These are phyloP conservation scores for Scleropages formosus DNA, from an alignment of 2,797 vertebrate genomes.

Conservation along the genomic window DNA sequence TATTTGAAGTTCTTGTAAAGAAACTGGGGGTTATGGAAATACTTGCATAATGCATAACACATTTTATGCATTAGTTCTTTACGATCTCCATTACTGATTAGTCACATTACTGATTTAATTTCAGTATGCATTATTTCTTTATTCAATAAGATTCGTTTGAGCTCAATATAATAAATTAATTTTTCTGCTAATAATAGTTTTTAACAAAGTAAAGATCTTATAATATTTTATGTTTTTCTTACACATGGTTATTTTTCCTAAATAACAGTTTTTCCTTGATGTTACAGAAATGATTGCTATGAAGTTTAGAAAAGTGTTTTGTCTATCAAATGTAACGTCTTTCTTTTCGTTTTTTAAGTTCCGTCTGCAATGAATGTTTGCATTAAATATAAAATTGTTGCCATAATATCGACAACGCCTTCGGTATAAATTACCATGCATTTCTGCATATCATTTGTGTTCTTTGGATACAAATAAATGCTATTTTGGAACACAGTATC, in stretches of 20 bases:
- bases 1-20: neutral
- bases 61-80: conserved; percentile 16
- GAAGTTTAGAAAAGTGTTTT: neutral
- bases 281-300: neutral
- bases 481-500: conserved; percentile 22
- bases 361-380: too few species aligned
- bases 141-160: too few species aligned
- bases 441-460: neutral
- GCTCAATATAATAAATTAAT: too few species aligned
- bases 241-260: neutral
- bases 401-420: neutral
- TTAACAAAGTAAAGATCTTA: too few species aligned
- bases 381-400: neutral
- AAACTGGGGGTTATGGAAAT: neutral
- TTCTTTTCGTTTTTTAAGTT: too few species aligned
- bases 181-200: too few species aligned
- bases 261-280: neutral
- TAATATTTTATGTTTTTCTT: neutral
- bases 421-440: too few species aligned
- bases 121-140: neutral
- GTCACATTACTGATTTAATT: neutral
- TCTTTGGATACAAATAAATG: conserved; percentile 19
- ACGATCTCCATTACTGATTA: neutral
- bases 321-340: neutral
- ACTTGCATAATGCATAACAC: neutral